phyloP scores from a whole-genome alignment of 2,888 invertebrate genomes.

The Eupithecia dodoneata region DNA sequence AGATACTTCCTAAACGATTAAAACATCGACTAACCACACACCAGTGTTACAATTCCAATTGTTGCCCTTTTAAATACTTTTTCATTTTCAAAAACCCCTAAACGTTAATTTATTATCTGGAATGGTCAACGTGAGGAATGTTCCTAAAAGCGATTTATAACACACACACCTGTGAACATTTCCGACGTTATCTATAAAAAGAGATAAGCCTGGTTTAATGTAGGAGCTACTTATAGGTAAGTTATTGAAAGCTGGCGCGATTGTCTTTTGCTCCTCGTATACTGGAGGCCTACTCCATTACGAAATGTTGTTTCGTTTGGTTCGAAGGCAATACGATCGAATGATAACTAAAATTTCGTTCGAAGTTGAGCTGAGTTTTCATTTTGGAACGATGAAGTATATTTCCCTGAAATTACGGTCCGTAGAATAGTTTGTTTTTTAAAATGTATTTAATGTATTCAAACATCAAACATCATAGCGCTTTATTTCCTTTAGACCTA shows the following conservation, averaged over 20 bases:
- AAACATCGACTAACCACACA: not conserved
- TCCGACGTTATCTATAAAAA: not conserved
- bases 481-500: too few species aligned
- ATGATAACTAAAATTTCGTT: not conserved
- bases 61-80: not conserved
- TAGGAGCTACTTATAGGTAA: not conserved
- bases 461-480: too few species aligned
- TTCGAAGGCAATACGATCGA: not conserved
- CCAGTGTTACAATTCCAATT: not conserved
- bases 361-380: not conserved
- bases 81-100: slow-evolving; percentile 12
- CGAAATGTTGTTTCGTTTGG: not conserved
- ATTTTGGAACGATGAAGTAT: not conserved
- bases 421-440: not conserved
- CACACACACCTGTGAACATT: slow-evolving; percentile 34
- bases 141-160: slow-evolving; percentile 28
- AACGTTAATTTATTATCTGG: slow-evolving; percentile 24
- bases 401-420: not conserved
- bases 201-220: not conserved
- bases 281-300: not conserved
- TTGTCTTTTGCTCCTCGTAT: not conserved
- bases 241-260: not conserved
- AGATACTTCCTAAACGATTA: too few species aligned
- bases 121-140: slow-evolving; percentile 38
- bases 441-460: too few species aligned